phyloP scores from a whole-genome alignment of 1,140 invertebrate species.

The Papilio machaon region DNA sequence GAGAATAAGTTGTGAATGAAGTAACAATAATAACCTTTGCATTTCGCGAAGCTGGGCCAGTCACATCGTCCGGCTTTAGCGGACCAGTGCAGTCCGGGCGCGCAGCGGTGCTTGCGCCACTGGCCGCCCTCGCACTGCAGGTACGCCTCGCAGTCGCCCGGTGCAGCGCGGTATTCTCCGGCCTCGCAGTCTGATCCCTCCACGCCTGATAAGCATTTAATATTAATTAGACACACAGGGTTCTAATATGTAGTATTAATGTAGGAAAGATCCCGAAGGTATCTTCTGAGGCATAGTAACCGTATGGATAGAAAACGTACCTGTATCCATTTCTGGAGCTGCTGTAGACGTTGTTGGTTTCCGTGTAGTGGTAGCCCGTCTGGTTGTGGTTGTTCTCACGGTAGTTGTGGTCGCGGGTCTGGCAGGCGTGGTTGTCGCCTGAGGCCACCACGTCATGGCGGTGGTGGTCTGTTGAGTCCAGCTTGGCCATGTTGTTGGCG shows the following conservation, averaged over 20 bases:
- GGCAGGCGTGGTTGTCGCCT: constrained; percentile 66
- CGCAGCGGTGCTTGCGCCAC: constrained; percentile 87
- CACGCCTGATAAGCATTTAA: constrained; percentile 44
- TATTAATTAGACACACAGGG: background rate
- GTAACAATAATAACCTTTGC: constrained; percentile 71
- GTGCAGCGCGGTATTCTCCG: constrained; percentile 86
- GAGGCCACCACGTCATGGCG: constrained; percentile 43
- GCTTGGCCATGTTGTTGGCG: constrained; percentile 79
- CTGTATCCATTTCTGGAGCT: constrained; percentile 56
- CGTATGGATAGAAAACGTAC: constrained; percentile 41
- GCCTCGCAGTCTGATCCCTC: constrained; percentile 82
- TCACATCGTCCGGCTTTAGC: constrained; percentile 86
- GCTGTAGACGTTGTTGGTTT: constrained; percentile 61
- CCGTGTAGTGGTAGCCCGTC: constrained; percentile 47
- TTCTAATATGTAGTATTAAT: background rate
- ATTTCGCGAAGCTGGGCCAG: constrained; percentile 89
- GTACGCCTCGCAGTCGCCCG: constrained; percentile 88
- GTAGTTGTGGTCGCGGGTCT: constrained; percentile 59
- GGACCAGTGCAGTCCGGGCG: constrained; percentile 92
- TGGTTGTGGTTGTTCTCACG: constrained; percentile 49
- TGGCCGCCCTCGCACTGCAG: constrained; percentile 88
- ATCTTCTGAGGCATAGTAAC: constrained; percentile 7
- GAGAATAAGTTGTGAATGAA: background rate
- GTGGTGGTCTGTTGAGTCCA: constrained; percentile 77
- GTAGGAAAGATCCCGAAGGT: too few relatives aligned